Conservation (phyloP, 2,888 invertebrate genomes). For the Eupithecia pulchellata region DNA sequence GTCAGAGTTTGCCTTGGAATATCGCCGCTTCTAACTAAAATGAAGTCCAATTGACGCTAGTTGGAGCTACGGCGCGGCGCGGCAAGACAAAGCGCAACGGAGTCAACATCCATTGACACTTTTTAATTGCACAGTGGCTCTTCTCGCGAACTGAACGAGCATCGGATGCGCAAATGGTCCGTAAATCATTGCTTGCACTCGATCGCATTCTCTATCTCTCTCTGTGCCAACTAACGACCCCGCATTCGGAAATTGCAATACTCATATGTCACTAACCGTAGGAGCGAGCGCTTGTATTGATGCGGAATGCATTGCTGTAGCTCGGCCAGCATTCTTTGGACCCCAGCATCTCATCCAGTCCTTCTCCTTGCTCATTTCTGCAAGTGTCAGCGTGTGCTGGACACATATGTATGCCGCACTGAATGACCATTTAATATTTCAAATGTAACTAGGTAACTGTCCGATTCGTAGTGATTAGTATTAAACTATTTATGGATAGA, state of each 20-base stretch:
- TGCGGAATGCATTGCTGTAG: conserved; percentile 62
- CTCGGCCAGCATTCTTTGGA: conserved; percentile 57
- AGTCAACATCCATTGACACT: conserved; percentile 60
- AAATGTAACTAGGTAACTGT: conserved; percentile 49
- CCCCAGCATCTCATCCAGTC: conserved; percentile 49
- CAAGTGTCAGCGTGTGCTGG: conserved; percentile 55
- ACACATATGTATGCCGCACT: conserved; percentile 51
- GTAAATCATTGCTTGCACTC: conserved; percentile 67
- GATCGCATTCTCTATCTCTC: conserved; percentile 60
- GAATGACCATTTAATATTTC: conserved; percentile 60
- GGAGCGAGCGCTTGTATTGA: conserved; percentile 69
- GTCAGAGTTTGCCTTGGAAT: conserved; percentile 38
- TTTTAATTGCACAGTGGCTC: conserved; percentile 61
- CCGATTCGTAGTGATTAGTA: conserved; percentile 37
- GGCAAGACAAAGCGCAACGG: conserved; percentile 56
- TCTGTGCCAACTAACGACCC: conserved; percentile 66
- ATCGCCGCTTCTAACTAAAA: conserved; percentile 41
- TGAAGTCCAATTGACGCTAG: conserved; percentile 56
- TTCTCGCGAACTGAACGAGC: conserved; percentile 56
- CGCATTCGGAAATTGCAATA: conserved; percentile 79
- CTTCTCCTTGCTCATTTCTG: conserved; percentile 45
- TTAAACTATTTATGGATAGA: conserved; percentile 22
- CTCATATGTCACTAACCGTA: conserved; percentile 75
- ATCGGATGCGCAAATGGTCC: conserved; percentile 62
- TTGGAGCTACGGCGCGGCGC: conserved; percentile 50